These are phyloP conservation scores for Tauraco hartlaubi DNA, from an alignment of 2,797 vertebrate species.

Conservation along the genomic window DNA sequence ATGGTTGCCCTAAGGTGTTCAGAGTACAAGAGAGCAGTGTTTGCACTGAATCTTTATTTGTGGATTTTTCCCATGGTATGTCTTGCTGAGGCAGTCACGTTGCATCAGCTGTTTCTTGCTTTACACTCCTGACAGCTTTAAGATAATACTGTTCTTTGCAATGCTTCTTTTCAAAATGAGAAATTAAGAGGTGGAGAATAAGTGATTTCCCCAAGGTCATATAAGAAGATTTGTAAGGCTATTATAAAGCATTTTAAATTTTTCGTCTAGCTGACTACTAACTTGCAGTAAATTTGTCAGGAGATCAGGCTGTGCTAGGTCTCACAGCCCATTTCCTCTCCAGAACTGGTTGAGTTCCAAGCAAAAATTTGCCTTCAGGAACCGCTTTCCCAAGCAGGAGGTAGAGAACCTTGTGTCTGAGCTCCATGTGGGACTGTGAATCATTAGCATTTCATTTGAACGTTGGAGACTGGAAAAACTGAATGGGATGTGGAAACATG, in stretches of 20 bases:
- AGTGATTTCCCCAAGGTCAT: background rate
- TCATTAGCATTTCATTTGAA: slow-evolving; percentile 13
- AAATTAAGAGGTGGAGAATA: background rate
- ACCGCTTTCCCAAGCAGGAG: background rate
- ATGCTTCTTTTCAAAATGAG: slow-evolving; percentile 1
- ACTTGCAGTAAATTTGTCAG: slow-evolving; percentile 23
- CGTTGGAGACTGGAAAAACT: background rate
- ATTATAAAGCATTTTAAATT: background rate
- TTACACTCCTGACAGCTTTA: background rate
- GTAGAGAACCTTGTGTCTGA: background rate
- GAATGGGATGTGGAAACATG: background rate
- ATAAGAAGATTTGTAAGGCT: background rate
- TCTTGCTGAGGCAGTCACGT: background rate
- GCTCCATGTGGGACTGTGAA: background rate
- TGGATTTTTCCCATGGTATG: background rate
- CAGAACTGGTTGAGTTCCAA: slow-evolving; percentile 15
- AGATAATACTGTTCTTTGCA: slow-evolving; percentile 37
- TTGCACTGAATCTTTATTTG: background rate
- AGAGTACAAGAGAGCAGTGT: background rate
- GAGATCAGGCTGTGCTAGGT: background rate
- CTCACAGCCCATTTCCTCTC: slow-evolving; percentile 37
- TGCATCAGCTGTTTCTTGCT: slow-evolving; percentile 1
- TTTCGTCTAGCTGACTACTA: background rate
- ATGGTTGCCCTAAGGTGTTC: background rate
- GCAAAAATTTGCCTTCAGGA: slow-evolving; percentile 8